These are phyloP conservation scores for Oreocharis arfaki DNA, from an alignment of 2,113 vertebrate genomes.

Conservation along the genomic window DNA sequence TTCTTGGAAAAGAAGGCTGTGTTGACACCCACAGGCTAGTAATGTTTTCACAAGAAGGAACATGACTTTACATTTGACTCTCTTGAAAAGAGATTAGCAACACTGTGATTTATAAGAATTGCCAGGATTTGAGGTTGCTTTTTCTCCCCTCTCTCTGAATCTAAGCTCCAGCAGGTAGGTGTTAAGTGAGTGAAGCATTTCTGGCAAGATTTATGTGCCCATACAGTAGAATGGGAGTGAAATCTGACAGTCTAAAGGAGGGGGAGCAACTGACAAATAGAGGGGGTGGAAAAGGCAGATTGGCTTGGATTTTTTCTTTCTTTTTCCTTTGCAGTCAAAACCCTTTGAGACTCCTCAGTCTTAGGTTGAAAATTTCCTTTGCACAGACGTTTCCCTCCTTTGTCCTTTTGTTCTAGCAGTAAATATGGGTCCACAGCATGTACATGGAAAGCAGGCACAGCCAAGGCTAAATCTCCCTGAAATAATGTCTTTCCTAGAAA, in stretches of 20 bases:
- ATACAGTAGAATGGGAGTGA: slow-evolving; percentile 48
- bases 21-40: slow-evolving; percentile 70
- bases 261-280: slow-evolving; percentile 34
- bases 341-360: slow-evolving; percentile 19
- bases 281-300: slow-evolving; percentile 26
- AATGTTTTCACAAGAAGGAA: slow-evolving; percentile 71
- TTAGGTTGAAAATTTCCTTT: slow-evolving; percentile 40
- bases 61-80: slow-evolving; percentile 70
- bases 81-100: slow-evolving; percentile 65
- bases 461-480: neutral
- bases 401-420: slow-evolving; percentile 28
- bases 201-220: slow-evolving; percentile 53
- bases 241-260: slow-evolving; percentile 51
- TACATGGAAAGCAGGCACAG: neutral
- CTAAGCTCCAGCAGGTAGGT: slow-evolving; percentile 58
- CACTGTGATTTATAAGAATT: slow-evolving; percentile 60
- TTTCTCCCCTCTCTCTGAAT: neutral
- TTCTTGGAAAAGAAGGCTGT: slow-evolving; percentile 70
- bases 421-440: slow-evolving; percentile 1
- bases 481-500: slow-evolving; percentile 18
- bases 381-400: slow-evolving; percentile 19
- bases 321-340: slow-evolving; percentile 31
- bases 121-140: slow-evolving; percentile 36
- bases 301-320: slow-evolving; percentile 50
- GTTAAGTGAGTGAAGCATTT: slow-evolving; percentile 60